Evolutionary conservation across 2,888 invertebrate genomes (phyloP).

Genomic region (Drosophila colorata): DNA sequence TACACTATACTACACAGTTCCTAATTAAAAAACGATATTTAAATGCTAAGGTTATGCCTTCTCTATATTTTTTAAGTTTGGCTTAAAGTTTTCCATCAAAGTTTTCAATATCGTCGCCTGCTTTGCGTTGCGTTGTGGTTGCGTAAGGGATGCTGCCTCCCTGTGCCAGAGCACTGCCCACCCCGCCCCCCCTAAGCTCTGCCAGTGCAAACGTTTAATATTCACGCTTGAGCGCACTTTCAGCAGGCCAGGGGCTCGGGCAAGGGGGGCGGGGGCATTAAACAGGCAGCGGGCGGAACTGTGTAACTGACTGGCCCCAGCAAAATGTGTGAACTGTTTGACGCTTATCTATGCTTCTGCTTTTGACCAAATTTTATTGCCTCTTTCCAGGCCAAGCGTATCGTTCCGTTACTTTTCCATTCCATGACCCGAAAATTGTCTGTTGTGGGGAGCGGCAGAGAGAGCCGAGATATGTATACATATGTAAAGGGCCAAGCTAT

Average conservation of each 20-base stretch:
- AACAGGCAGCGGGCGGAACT: conserved; percentile 18
- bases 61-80: conserved; percentile 37
- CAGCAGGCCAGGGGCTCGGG: conserved; percentile 16
- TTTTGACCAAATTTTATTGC: conserved; percentile 81
- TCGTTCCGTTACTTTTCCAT: conserved; percentile 50
- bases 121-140: conserved; percentile 30
- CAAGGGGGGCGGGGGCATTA: no score
- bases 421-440: conserved; percentile 32
- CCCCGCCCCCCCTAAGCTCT: conserved; percentile 6
- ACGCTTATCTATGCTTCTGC: conserved; percentile 75
- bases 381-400: conserved; percentile 76
- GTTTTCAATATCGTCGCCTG: conserved; percentile 47
- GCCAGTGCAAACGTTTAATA: conserved; percentile 78
- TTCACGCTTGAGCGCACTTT: conserved; percentile 78
- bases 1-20: conserved; percentile 11
- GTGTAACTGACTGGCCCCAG: conserved; percentile 44
- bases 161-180: not conserved
- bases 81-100: conserved; percentile 41
- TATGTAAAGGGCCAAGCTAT: conserved; percentile 1
- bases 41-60: conserved; percentile 12
- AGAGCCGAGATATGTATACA: conserved; percentile 1
- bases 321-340: conserved; percentile 79
- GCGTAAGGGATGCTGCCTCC: conserved; percentile 48
- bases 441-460: not conserved
- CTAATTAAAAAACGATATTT: conserved; percentile 2